Evolutionary conservation across 1,140 invertebrate genomes (phyloP).

Genomic region (Potamilus streckersoni): DNA sequence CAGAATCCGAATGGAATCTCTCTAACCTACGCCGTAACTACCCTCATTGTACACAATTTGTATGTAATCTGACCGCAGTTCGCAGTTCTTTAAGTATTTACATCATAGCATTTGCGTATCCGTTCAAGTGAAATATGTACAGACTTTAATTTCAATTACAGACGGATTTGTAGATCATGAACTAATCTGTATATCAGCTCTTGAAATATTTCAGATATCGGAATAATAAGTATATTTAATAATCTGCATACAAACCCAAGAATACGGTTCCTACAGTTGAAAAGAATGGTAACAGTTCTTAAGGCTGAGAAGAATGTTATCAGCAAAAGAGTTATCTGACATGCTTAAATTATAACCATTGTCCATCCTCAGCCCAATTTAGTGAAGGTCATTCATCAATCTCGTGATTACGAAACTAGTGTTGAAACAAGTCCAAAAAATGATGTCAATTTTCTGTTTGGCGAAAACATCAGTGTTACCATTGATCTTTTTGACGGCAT

Average conservation of each 20-base stretch:
- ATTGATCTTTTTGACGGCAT: too few relatives aligned
- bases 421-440: too few relatives aligned
- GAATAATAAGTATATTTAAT: constrained; percentile 20
- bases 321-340: neutral
- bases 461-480: too few relatives aligned
- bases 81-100: constrained; percentile 13
- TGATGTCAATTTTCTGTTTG: too few relatives aligned
- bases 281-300: too few relatives aligned
- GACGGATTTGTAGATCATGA: constrained; percentile 80
- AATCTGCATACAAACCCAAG: constrained; percentile 28
- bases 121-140: constrained; percentile 81
- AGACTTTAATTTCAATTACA: constrained; percentile 79
- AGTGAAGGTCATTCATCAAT: too few relatives aligned
- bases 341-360: too few relatives aligned
- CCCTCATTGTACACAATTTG: constrained; percentile 36
- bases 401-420: too few relatives aligned
- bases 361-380: too few relatives aligned
- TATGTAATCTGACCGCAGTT: constrained; percentile 12
- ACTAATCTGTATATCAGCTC: constrained; percentile 70
- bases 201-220: constrained; percentile 17
- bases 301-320: too few relatives aligned
- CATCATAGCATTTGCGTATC: constrained; percentile 81
- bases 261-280: neutral
- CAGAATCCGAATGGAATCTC: constrained; percentile 15
- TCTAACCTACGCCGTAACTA: constrained; percentile 24